phyloP scores from a whole-genome alignment of 2,113 vertebrate species.

The Brienomyrus brachyistius region DNA sequence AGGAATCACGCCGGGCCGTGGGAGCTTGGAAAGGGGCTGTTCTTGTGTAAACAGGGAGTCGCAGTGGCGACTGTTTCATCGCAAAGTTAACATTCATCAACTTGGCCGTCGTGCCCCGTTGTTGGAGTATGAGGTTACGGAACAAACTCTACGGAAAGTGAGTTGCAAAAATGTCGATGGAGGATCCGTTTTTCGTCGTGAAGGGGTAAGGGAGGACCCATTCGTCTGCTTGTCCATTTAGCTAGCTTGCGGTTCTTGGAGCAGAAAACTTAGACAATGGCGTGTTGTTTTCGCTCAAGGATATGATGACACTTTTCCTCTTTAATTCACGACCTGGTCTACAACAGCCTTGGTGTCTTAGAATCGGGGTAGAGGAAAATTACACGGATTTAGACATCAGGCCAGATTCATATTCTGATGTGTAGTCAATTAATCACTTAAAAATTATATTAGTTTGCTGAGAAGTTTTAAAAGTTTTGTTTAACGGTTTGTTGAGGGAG shows the following conservation, averaged over 20 bases:
- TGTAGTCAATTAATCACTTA: neutral
- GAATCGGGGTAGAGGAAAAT: neutral
- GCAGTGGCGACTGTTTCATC: neutral
- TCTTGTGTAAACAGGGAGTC: conserved; percentile 31
- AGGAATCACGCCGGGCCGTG: conserved; percentile 24
- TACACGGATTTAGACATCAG: neutral
- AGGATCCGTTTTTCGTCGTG: conserved; percentile 96
- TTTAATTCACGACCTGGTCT: neutral
- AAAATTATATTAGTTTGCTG: neutral
- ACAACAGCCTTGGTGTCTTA: neutral
- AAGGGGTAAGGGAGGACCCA: conserved; percentile 75
- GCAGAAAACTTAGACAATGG: conserved; percentile 15
- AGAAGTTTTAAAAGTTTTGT: neutral
- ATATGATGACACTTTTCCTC: neutral
- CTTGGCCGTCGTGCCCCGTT: neutral
- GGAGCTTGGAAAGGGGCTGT: conserved; percentile 2
- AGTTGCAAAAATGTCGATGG: conserved; percentile 79
- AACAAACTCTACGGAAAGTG: conserved; percentile 9
- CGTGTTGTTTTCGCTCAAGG: neutral
- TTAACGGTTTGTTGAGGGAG: neutral
- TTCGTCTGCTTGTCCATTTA: neutral
- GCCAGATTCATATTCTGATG: neutral
- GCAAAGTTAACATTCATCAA: neutral
- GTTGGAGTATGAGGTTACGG: conserved; percentile 31
- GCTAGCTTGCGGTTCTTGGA: conserved; percentile 1